A percentile compares a stretch with the other conserved stretches of the same genome.
Evolutionary conservation across 2,888 invertebrate genomes (phyloP).

Genomic region (Pristionchus exspectatus): DNA sequence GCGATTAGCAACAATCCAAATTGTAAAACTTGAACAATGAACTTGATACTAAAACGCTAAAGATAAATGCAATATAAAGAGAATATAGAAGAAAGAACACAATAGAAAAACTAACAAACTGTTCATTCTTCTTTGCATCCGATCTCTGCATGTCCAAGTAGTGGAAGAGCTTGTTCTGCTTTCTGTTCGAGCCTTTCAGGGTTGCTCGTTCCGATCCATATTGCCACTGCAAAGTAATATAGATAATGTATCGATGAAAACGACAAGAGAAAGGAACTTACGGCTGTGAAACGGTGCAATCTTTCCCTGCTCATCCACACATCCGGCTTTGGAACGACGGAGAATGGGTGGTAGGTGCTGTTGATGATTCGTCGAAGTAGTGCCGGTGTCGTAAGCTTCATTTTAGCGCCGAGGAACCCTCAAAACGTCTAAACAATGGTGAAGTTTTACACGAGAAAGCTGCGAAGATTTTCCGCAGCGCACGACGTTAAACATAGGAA

Average conservation of each 20-base stretch:
- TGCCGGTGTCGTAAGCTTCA: conserved; percentile 61
- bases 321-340: conserved; percentile 75
- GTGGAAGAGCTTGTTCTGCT: conserved; percentile 73
- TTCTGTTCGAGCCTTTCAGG: conserved; percentile 70
- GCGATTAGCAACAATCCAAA: too few species aligned
- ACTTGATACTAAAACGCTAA: not conserved
- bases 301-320: conserved; percentile 74
- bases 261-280: conserved; percentile 47
- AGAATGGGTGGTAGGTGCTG: conserved; percentile 73
- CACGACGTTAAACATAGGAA: too few species aligned
- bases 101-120: conserved; percentile 63
- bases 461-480: not conserved
- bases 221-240: conserved; percentile 75
- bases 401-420: conserved; percentile 33
- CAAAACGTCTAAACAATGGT: not conserved
- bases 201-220: conserved; percentile 71
- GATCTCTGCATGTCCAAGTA: conserved; percentile 76
- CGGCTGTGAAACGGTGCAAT: conserved; percentile 73
- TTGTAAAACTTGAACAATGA: too few species aligned
- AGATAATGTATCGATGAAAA: conserved; percentile 54
- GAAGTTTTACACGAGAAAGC: not conserved
- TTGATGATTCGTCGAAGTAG: conserved; percentile 74
- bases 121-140: conserved; percentile 70
- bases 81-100: too few species aligned
- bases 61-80: not conserved